A percentile compares a stretch with the other conserved stretches of the same genome.
Evolutionary conservation across 2,888 invertebrate genomes (phyloP).

Genomic region (Zaprionus lineosus): DNA sequence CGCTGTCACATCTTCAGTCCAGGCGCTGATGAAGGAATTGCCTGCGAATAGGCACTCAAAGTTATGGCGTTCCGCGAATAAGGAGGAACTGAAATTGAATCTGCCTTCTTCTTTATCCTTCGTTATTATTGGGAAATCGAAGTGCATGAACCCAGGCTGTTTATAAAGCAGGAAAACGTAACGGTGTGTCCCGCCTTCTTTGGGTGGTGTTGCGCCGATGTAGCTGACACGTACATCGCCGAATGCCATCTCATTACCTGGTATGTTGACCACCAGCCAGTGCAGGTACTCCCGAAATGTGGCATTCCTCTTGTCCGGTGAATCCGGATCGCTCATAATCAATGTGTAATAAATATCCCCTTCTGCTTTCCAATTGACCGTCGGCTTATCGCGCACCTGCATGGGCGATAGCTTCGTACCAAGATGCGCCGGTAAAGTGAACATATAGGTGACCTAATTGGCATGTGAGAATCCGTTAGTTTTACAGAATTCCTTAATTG

Average conservation of each 20-base stretch:
- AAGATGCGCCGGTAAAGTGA: conserved; percentile 83
- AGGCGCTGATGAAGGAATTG: conserved; percentile 67
- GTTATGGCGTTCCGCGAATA: conserved; percentile 90
- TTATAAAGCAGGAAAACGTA: conserved; percentile 90
- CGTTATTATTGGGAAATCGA: conserved; percentile 83
- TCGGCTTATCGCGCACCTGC: conserved; percentile 80
- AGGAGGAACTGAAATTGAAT: conserved; percentile 85
- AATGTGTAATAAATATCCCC: conserved; percentile 66
- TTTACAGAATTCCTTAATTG: neutral
- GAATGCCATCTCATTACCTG: conserved; percentile 86
- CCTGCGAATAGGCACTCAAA: conserved; percentile 85
- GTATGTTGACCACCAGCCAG: conserved; percentile 94
- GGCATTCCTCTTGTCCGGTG: conserved; percentile 90
- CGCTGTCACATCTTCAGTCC: conserved; percentile 80
- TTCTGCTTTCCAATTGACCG: conserved; percentile 53
- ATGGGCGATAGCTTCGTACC: conserved; percentile 89
- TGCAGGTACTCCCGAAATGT: conserved; percentile 93
- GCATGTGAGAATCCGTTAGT: no score
- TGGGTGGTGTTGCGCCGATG: conserved; percentile 91
- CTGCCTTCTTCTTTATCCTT: conserved; percentile 83
- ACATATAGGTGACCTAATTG: conserved; percentile 68
- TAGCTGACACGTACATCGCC: conserved; percentile 91
- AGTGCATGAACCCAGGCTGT: conserved; percentile 85
- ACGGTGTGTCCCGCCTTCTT: conserved; percentile 88
- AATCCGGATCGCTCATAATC: conserved; percentile 89